A percentile compares a stretch with the other conserved stretches of the same genome.
Conservation (phyloP, 2,888 invertebrate species). For the Mechanitis messenoides region DNA sequence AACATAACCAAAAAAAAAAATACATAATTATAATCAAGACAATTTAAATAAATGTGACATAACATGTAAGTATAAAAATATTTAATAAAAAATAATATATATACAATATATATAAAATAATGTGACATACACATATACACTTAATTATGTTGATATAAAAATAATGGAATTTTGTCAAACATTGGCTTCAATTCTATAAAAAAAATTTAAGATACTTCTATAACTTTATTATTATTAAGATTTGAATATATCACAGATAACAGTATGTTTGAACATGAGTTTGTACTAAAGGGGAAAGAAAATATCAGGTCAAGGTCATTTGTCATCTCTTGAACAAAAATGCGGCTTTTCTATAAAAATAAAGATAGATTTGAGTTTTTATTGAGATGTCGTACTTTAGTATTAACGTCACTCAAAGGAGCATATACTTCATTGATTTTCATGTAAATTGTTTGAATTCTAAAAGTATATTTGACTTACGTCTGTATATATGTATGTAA, state of each 20-base stretch:
- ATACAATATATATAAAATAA: too few species aligned
- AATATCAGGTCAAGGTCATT: not conserved
- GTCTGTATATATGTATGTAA: too few species aligned
- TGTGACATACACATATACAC: too few species aligned
- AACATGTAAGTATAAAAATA: too few species aligned
- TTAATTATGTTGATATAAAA: too few species aligned
- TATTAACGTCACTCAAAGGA: not conserved
- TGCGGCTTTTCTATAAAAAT: not conserved
- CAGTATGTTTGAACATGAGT: not conserved
- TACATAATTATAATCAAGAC: too few species aligned
- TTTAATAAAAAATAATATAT: too few species aligned
- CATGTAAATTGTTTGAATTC: not conserved
- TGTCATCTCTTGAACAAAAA: not conserved
- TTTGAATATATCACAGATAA: not conserved
- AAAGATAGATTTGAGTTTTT: not conserved
- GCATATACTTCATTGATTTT: constrained; percentile 1
- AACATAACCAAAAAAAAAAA: too few species aligned
- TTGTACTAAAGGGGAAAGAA: not conserved
- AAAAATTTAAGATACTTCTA: not conserved
- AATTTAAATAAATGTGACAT: too few species aligned
- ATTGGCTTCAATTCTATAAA: not conserved
- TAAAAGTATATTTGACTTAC: too few species aligned
- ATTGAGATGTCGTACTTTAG: not conserved
- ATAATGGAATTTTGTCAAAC: too few species aligned
- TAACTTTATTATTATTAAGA: not conserved